These are phyloP conservation scores for Drosophila novamexicana DNA, from an alignment of 1,140 invertebrate species.

Conservation along the genomic window DNA sequence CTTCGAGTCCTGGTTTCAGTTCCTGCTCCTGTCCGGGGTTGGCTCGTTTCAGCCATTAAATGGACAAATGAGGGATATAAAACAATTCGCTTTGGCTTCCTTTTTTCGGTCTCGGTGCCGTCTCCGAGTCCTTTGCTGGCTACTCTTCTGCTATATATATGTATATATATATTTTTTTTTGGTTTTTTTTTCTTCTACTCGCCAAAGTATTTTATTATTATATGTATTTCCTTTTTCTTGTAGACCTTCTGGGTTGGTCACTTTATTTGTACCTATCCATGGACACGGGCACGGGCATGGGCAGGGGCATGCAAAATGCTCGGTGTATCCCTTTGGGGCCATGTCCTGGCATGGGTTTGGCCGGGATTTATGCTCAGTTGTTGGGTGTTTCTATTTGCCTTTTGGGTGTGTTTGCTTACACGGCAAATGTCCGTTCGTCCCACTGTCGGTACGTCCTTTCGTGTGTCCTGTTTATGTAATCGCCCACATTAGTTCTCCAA, in stretches of 20 bases:
- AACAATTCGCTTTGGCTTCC: constrained; percentile 83
- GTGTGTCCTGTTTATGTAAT: constrained; percentile 81
- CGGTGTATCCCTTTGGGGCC: constrained; percentile 62
- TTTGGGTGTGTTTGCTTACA: constrained; percentile 70
- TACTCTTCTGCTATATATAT: constrained; percentile 39
- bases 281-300: constrained; percentile 31
- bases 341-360: constrained; percentile 46
- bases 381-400: constrained; percentile 71
- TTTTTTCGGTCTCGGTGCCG: constrained; percentile 41
- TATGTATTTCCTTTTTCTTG: constrained; percentile 65
- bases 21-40: constrained; percentile 41
- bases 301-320: constrained; percentile 62
- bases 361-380: constrained; percentile 75
- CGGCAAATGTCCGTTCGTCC: constrained; percentile 36
- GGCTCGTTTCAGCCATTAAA: constrained; percentile 83
- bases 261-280: constrained; percentile 72
- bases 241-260: constrained; percentile 71
- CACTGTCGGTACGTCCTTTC: constrained; percentile 63
- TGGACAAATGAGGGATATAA: constrained; percentile 84
- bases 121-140: constrained; percentile 43
- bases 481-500: constrained; percentile 75
- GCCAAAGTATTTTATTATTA: constrained; percentile 78
- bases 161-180: constrained; percentile 29
- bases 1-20: constrained; percentile 49
- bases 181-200: constrained; percentile 43